phyloP scores from a whole-genome alignment of 37 sponge, comb jelly and placozoan species.

The Hexactinellida sp. region DNA sequence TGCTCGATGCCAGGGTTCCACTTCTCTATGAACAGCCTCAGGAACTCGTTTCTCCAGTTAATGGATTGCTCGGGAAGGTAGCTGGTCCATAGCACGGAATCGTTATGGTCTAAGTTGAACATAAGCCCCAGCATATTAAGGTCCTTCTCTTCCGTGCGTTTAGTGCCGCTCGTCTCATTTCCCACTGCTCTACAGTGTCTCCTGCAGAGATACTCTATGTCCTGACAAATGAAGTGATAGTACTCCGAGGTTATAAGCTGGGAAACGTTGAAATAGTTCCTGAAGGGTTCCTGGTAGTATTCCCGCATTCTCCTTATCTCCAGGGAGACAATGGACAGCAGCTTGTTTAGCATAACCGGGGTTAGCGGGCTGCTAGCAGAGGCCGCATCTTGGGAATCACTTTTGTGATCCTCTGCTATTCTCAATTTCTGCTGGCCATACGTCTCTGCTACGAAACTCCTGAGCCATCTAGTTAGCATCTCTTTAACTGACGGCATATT shows the following conservation, averaged over 20 bases:
- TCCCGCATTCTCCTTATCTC: not conserved
- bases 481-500: not conserved
- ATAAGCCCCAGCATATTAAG: not conserved
- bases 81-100: not conserved
- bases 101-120: not conserved
- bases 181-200: not conserved
- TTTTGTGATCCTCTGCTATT: not conserved
- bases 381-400: not conserved
- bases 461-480: not conserved
- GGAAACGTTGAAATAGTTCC: slow-evolving; percentile 7
- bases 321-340: not conserved
- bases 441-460: slow-evolving; percentile 6
- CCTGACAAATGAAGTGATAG: not conserved
- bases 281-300: not conserved
- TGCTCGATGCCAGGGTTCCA: not conserved
- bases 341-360: not conserved
- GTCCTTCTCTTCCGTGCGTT: not conserved
- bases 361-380: not conserved
- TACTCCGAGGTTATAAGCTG: not conserved
- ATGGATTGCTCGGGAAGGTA: not conserved
- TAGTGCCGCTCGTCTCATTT: not conserved
- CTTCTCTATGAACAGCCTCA: slow-evolving; percentile 7
- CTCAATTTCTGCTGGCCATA: not conserved
- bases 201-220: slow-evolving; percentile 3
- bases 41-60: not conserved